Percentiles rank a stretch among this genome's conserved stretches.
These are phyloP conservation scores for Mesorhabditis sp. DNA, from an alignment of 2,888 invertebrate genomes.

Conservation along the genomic window DNA sequence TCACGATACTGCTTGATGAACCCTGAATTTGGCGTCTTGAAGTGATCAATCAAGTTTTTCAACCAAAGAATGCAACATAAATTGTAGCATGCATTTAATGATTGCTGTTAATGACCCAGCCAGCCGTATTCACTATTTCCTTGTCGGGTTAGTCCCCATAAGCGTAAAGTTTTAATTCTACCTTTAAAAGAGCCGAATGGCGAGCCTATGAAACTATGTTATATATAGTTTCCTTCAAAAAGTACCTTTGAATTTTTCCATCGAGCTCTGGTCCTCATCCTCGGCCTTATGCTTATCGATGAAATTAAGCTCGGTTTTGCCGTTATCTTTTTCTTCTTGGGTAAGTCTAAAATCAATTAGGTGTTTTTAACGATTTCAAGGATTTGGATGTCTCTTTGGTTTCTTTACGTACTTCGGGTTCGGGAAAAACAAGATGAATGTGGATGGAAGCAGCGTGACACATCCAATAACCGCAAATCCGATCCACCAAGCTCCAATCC, in stretches of 20 bases:
- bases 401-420: slow-evolving; percentile 20
- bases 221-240: neutral
- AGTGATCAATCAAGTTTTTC: too few relatives aligned
- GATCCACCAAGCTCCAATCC: slow-evolving; percentile 63
- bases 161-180: too few relatives aligned
- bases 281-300: slow-evolving; percentile 27
- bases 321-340: slow-evolving; percentile 14
- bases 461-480: slow-evolving; percentile 58
- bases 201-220: too few relatives aligned
- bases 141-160: too few relatives aligned
- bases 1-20: slow-evolving; percentile 41
- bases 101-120: too few relatives aligned
- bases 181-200: too few relatives aligned
- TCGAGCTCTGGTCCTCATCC: slow-evolving; percentile 17
- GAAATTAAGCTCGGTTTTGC: slow-evolving; percentile 20
- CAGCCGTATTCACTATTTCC: too few relatives aligned
- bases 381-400: slow-evolving; percentile 8
- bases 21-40: slow-evolving; percentile 18
- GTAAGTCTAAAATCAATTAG: neutral
- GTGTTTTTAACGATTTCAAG: slow-evolving; percentile 7
- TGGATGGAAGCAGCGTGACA: slow-evolving; percentile 38
- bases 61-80: neutral
- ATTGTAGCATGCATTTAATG: neutral
- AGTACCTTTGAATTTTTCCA: slow-evolving; percentile 18
- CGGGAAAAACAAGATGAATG: slow-evolving; percentile 59